Evolutionary conservation across 2,113 vertebrate species (phyloP).

Genomic region (Anolis carolinensis): DNA sequence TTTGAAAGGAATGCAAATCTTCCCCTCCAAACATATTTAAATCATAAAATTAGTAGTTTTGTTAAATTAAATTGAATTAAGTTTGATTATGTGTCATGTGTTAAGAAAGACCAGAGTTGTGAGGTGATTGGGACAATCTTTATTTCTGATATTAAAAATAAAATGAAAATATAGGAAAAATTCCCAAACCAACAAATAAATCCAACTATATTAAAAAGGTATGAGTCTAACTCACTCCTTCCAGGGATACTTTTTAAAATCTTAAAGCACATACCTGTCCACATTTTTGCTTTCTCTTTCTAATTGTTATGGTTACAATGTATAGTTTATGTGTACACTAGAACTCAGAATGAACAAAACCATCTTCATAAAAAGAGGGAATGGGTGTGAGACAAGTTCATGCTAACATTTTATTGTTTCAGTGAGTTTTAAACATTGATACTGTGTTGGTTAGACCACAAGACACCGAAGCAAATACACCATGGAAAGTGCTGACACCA

Average conservation of each 20-base stretch:
- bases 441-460: background rate
- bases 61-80: no score
- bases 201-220: background rate
- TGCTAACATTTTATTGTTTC: no score
- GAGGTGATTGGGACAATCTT: background rate
- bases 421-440: background rate
- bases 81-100: background rate
- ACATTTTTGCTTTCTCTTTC: background rate
- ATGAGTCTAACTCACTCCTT: background rate
- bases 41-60: background rate
- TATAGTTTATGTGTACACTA: background rate
- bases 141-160: background rate
- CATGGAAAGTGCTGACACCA: background rate
- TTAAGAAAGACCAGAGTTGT: background rate
- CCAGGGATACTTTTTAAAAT: background rate
- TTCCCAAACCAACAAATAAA: background rate
- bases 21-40: background rate
- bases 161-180: background rate
- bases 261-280: background rate
- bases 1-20: background rate
- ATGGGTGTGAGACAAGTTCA: background rate
- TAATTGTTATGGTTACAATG: background rate
- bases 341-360: background rate
- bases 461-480: background rate
- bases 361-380: background rate